Percentiles rank a stretch among this genome's conserved stretches.
These are phyloP conservation scores for Latrodectus elegans DNA, from an alignment of 2,888 invertebrate species.

Conservation along the genomic window DNA sequence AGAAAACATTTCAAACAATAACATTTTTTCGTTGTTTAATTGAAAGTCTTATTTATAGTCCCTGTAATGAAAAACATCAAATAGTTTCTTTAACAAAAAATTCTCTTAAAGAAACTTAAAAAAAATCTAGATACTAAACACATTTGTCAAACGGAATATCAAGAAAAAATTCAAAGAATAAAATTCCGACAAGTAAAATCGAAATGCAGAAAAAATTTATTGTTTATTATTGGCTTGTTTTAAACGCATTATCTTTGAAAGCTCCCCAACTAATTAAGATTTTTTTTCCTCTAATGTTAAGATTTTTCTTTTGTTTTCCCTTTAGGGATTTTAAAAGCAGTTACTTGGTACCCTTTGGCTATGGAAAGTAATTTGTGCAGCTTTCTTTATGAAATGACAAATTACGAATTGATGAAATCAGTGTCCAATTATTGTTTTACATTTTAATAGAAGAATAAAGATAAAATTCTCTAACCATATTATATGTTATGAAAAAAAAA, in stretches of 20 bases:
- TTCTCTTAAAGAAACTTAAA: too few species aligned
- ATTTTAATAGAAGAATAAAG: neutral
- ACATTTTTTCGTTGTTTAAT: too few species aligned
- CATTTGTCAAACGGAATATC: too few species aligned
- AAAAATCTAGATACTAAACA: too few species aligned
- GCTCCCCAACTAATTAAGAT: conserved; percentile 37
- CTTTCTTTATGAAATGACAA: neutral
- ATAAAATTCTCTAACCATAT: too few species aligned
- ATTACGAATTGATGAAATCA: neutral
- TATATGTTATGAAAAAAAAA: too few species aligned
- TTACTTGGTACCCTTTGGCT: neutral
- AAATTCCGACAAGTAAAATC: too few species aligned
- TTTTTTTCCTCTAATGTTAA: conserved; percentile 17
- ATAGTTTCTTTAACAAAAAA: too few species aligned
- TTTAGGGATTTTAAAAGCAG: conserved; percentile 12
- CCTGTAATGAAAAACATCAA: too few species aligned
- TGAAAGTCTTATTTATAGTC: too few species aligned
- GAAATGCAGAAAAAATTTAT: neutral
- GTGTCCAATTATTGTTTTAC: neutral
- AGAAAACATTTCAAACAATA: too few species aligned
- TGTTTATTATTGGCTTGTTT: conserved; percentile 48
- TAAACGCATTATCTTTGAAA: conserved; percentile 36
- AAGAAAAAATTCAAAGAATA: too few species aligned
- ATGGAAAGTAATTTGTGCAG: neutral
- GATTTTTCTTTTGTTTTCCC: conserved; percentile 17